Evolutionary conservation across 2,797 vertebrate species (phyloP).

Genomic region (Silurus aristotelis): DNA sequence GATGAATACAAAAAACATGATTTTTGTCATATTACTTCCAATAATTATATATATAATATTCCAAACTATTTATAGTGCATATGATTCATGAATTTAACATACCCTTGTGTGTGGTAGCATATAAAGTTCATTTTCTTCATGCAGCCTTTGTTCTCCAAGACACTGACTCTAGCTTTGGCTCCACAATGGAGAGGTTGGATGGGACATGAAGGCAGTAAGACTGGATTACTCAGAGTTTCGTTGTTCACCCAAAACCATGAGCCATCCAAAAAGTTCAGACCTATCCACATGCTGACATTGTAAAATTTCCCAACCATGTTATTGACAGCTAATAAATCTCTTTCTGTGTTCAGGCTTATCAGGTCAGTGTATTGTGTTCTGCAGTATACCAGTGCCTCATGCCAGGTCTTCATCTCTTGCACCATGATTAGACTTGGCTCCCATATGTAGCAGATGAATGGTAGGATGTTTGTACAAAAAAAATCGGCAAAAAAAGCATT

Average conservation of each 20-base stretch:
- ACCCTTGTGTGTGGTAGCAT: not conserved
- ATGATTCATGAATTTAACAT: not conserved
- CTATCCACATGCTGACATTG: constrained; percentile 3
- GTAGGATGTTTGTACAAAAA: accelerated
- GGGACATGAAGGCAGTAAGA: constrained; percentile 26
- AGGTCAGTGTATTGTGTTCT: constrained; percentile 38
- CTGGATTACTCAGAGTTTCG: not conserved
- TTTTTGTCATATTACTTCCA: not conserved
- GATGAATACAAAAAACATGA: not conserved
- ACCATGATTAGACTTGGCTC: constrained; percentile 11
- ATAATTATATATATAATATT: not conserved
- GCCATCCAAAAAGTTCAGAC: constrained; percentile 20
- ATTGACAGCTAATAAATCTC: not conserved
- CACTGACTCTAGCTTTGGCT: not conserved
- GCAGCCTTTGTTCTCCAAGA: constrained; percentile 28
- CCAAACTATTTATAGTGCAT: not conserved
- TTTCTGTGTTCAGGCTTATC: constrained; percentile 26
- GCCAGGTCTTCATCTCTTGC: constrained; percentile 34
- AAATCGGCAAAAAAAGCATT: not conserved
- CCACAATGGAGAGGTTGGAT: not conserved
- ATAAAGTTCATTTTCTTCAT: constrained; percentile 26
- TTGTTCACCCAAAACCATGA: constrained; percentile 33
- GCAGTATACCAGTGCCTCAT: constrained; percentile 31
- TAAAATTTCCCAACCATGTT: not conserved
- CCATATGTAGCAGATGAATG: constrained; percentile 33